Base-by-base conservation (phyloP, 1,140 invertebrate genomes). In the Drosophila chauvacae region DNA sequence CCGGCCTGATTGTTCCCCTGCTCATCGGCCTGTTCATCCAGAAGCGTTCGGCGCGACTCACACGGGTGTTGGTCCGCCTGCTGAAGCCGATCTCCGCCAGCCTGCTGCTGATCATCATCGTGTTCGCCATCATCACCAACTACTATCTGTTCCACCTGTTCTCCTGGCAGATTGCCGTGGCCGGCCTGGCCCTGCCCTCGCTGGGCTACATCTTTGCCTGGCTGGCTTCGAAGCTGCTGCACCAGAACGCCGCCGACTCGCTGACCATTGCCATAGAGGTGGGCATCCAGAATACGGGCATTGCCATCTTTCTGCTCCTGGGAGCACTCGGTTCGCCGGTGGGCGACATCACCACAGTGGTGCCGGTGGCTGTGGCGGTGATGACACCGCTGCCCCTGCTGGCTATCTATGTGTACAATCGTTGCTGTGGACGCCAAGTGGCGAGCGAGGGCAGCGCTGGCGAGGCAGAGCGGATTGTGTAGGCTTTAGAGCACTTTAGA, bases 211-310 rank as follows among this genome's bases (percentile, higher is more conserved):
- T 95, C 5, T 93, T 96, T 37, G 98, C 97, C 30, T 96, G 94
- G 66, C 23, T 94, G 33, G 56, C 94, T 1, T 95, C 96, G 0
- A 91, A 93, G 37, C 16, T 96, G 4, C 94, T 95, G 14, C 93
- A 94, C 47, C 96, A 97, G 92, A 91, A 94, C 7, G 81, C 93
- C 37, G 85, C 93, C 18, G 96, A 98, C 86, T 93, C 95, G 9
- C 93, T 98, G 2, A 97, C 98, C 4, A 98, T 99, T 80, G 95
- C 96, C 7, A 96, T 99, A 65, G 98, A 99, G 94, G 98, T 97
- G 16, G 98, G 98, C 44, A 96, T 99, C 58, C 98, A 99, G 93
- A 99, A 99, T 93, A 98, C 98, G 0, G 98, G 98, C 20, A 97
- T 98, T 74, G 95, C 97, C 0, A 98, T 98, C 47, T 90, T 90